A percentile compares a stretch with the other conserved stretches of the same genome.
Conservation (phyloP, 53 echinoderm and acorn worm genomes). For the Temnopleurus reevesii region DNA sequence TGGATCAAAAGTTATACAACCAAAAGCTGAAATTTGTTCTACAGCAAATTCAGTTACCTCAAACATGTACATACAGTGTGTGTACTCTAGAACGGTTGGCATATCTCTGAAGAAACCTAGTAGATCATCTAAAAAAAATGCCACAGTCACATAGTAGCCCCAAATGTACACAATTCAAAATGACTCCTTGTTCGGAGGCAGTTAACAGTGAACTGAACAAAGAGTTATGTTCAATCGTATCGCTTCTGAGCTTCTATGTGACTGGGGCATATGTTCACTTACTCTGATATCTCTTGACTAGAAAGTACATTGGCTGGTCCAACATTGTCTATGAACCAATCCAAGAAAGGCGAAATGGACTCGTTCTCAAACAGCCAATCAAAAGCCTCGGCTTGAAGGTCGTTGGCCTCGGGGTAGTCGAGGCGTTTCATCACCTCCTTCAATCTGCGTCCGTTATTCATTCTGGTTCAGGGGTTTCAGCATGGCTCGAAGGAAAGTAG, state of each 20-base stretch:
- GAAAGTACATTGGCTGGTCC: slow-evolving; percentile 77
- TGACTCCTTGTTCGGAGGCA: too few species aligned
- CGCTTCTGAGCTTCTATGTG: background rate
- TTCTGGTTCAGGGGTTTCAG: background rate
- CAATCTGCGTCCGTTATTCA: slow-evolving; percentile 49
- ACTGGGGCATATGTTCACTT: slow-evolving; percentile 5
- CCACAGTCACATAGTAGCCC: background rate
- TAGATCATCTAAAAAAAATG: background rate
- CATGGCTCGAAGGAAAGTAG: too few species aligned
- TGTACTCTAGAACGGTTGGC: too few species aligned
- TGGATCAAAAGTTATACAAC: too few species aligned
- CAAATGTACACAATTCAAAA: too few species aligned
- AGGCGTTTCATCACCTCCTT: slow-evolving; percentile 72
- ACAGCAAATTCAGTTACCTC: too few species aligned
- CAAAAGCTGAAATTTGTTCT: too few species aligned
- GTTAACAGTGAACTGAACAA: too few species aligned
- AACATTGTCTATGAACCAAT: slow-evolving; percentile 96
- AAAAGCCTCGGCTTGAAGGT: slow-evolving; percentile 82
- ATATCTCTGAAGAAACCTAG: too few species aligned
- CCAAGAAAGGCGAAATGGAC: slow-evolving; percentile 75
- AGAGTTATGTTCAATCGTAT: too few species aligned
- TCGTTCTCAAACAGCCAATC: slow-evolving; percentile 99
- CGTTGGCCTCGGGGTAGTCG: slow-evolving; percentile 70
- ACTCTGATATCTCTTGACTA: slow-evolving; percentile 79
- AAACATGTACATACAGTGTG: too few species aligned